phyloP scores from a whole-genome alignment of 2,797 vertebrate species.

The Galaxias olidus region DNA sequence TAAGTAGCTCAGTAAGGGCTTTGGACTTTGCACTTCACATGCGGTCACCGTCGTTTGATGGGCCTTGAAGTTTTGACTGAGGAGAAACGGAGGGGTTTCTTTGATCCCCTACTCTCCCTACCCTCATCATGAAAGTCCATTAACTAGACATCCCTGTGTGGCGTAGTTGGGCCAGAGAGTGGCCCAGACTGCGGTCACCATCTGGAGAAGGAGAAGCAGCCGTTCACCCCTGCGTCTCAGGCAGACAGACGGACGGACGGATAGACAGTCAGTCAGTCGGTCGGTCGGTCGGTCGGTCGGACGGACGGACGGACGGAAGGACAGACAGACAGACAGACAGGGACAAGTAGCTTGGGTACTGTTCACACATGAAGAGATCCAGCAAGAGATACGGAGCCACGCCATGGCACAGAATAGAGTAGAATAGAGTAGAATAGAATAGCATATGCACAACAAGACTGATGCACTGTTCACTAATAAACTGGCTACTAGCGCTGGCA shows the following conservation, averaged over 20 bases:
- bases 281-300: no score
- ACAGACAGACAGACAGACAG: neutral
- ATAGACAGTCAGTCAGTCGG: no score
- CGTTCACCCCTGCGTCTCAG: slow-evolving; percentile 4
- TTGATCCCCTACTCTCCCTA: slow-evolving; percentile 48
- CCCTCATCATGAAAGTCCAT: slow-evolving; percentile 58
- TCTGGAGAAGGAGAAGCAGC: slow-evolving; percentile 73
- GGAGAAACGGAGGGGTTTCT: slow-evolving; percentile 36
- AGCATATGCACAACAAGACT: no score
- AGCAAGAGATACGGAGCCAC: no score
- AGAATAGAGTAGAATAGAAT: slow-evolving; percentile 1
- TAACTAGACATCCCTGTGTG: slow-evolving; percentile 50
- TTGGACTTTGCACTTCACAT: neutral
- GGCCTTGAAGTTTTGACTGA: slow-evolving; percentile 32
- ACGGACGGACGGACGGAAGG: no score
- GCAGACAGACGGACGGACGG: no score
- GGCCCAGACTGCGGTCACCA: slow-evolving; percentile 53
- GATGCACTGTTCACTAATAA: neutral
- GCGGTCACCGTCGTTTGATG: slow-evolving; percentile 4
- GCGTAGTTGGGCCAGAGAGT: slow-evolving; percentile 39
- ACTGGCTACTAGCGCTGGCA: slow-evolving; percentile 24
- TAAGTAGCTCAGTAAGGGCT: neutral
- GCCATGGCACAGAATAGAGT: neutral
- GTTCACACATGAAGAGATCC: neutral
- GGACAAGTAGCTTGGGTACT: neutral